Evolutionary conservation across 2,113 vertebrate genomes (phyloP), one percentile per base, ranked within the genome.

Genomic region (Ptilorrhoa leucosticta): DNA sequence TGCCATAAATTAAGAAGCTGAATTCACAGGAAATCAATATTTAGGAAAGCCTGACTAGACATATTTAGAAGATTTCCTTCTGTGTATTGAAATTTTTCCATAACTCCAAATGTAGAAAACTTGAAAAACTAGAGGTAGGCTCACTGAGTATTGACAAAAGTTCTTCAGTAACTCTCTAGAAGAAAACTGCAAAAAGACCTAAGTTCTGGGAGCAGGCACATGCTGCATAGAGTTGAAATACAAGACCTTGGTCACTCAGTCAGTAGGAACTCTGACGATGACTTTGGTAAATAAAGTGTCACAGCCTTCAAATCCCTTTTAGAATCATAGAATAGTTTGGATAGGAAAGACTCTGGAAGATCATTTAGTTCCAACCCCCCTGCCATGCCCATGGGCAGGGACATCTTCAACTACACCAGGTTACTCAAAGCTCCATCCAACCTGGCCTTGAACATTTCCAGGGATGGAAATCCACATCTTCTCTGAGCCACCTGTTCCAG

Each of bases 321-420:
- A 42, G 70, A 76, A 21, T 60, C 20, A 45, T 19, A 44, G 22
- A 45, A 45, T 26, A n/a, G 14, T 60, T 80, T 53, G 28, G 4
- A 24, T 42, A 65, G 8, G 48, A 68, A 76, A 2, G 44, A 57
- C 35, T 21, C 22, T 69, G 53, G n/a, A 42, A 72, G 18, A 37
- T 24, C 10, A 30, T 5, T 3, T 10, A 19, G 3, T 65, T 81
- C 61, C 51, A 84, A 4, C 1, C 1, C 10, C 4, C 2, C 5
- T 56, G 27, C 8, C 0, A 0, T 37, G 13, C 23, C 8, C 0
- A 0, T 37, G 13, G 47, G 4, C n/a, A 70, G 21, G 37, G 12
- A 21, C 33, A 63, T 22, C 33, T 83, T 31, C 44, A 42, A 13
- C 37, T 14, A 19, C 7, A 37, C 3, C 27, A 21, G 8, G 7